phyloP scores from a whole-genome alignment of 2,797 vertebrate species.

The Cossypha dichroa region DNA sequence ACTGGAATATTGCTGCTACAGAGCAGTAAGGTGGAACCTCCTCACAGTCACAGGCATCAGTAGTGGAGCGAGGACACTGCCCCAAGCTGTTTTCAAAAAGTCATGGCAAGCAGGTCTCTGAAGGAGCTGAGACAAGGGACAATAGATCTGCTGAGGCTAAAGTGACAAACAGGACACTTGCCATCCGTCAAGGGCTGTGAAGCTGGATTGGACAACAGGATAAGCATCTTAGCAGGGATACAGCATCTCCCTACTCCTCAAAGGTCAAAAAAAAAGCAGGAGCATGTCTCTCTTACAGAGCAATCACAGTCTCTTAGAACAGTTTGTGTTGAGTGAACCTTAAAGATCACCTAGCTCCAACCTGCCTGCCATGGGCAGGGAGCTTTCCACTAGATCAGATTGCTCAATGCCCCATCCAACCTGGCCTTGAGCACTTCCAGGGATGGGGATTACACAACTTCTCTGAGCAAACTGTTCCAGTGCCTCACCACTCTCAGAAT shows the following conservation, averaged over 20 bases:
- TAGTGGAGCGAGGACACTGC: fast-evolving
- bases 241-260: not conserved
- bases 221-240: not conserved
- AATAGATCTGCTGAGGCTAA: not conserved
- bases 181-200: not conserved
- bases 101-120: not conserved
- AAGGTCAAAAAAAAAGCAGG: not conserved
- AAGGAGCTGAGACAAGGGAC: not conserved
- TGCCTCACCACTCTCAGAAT: not conserved
- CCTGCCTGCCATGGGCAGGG: fast-evolving
- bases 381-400: not conserved
- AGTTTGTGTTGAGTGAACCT: not conserved
- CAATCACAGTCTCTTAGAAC: not conserved
- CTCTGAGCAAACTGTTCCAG: not conserved
- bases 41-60: not conserved
- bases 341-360: not conserved
- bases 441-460: not conserved
- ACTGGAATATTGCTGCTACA: not conserved
- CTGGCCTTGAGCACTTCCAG: not conserved
- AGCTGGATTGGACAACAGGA: not conserved
- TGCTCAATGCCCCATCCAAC: not conserved
- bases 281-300: not conserved
- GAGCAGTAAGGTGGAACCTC: not conserved
- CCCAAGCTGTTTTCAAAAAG: not conserved
- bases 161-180: not conserved